Evolutionary conservation across 2,797 vertebrate genomes (phyloP).

Genomic region (Galago senegalensis): DNA sequence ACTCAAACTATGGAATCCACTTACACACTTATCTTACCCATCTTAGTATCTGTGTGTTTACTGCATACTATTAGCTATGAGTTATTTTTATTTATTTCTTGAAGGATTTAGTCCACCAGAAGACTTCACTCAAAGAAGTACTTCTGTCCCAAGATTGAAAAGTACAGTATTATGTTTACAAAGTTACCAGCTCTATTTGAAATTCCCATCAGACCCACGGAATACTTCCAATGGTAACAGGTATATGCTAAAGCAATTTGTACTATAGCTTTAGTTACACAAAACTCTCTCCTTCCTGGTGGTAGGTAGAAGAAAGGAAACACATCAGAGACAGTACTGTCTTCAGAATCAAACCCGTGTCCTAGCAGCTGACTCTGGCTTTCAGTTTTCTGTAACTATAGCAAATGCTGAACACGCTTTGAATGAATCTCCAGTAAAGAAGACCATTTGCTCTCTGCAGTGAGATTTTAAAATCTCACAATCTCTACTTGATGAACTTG

Average conservation of each 20-base stretch:
- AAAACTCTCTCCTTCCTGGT: neutral
- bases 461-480: neutral
- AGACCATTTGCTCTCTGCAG: neutral
- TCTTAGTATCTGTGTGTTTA: neutral
- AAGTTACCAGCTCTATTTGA: slow-evolving; percentile 33
- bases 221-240: neutral
- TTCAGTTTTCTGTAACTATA: neutral
- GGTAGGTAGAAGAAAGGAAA: neutral
- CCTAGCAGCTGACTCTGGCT: neutral
- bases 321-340: neutral
- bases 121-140: neutral
- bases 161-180: neutral
- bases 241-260: neutral
- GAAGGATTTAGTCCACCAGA: neutral
- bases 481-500: neutral
- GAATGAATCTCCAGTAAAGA: neutral
- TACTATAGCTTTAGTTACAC: neutral
- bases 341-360: neutral
- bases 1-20: neutral
- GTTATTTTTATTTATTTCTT: neutral
- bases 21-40: neutral
- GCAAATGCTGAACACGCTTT: neutral
- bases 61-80: neutral
- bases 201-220: neutral
- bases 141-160: neutral